Evolutionary conservation across 2,797 vertebrate species (phyloP).

Genomic region (Acipenser ruthenus): DNA sequence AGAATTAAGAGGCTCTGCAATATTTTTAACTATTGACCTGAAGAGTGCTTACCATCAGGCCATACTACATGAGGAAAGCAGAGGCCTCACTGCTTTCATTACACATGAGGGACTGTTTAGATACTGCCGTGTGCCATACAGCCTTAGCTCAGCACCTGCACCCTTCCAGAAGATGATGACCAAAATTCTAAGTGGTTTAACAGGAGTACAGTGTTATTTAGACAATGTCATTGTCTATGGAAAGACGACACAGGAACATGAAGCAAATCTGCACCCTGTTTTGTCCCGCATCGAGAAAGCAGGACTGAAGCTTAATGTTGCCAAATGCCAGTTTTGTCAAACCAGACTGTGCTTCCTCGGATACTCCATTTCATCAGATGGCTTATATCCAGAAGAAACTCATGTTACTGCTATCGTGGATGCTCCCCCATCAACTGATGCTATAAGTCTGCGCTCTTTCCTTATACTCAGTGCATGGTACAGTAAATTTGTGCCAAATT

Average conservation of each 20-base stretch:
- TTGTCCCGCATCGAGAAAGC: conserved; percentile 12
- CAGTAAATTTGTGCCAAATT: conserved; percentile 21
- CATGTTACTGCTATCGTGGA: conserved; percentile 16
- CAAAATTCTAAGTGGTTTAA: conserved; percentile 14
- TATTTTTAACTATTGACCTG: conserved; percentile 18
- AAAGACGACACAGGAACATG: conserved; percentile 8
- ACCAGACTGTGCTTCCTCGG: conserved; percentile 11
- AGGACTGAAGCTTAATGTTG: conserved; percentile 17
- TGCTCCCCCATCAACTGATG: conserved; percentile 13
- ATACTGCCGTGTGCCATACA: conserved; percentile 12
- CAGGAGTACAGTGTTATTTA: conserved; percentile 18
- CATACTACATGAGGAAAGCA: neutral
- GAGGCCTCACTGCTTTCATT: neutral
- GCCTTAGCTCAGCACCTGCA: conserved; percentile 15
- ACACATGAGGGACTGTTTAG: conserved; percentile 9
- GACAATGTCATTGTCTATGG: conserved; percentile 18
- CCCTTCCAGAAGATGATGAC: conserved; percentile 25
- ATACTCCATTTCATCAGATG: neutral
- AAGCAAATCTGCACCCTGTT: conserved; percentile 9
- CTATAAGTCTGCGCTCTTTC: conserved; percentile 18
- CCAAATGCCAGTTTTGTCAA: conserved; percentile 9
- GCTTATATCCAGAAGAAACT: conserved; percentile 13
- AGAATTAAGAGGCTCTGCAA: conserved; percentile 15
- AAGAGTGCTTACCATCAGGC: conserved; percentile 11
- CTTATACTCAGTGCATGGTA: conserved; percentile 15